A percentile compares a stretch with the other conserved stretches of the same genome.
Evolutionary conservation across 2,113 vertebrate species (phyloP).

Genomic region (Rhizomys pruinosus): DNA sequence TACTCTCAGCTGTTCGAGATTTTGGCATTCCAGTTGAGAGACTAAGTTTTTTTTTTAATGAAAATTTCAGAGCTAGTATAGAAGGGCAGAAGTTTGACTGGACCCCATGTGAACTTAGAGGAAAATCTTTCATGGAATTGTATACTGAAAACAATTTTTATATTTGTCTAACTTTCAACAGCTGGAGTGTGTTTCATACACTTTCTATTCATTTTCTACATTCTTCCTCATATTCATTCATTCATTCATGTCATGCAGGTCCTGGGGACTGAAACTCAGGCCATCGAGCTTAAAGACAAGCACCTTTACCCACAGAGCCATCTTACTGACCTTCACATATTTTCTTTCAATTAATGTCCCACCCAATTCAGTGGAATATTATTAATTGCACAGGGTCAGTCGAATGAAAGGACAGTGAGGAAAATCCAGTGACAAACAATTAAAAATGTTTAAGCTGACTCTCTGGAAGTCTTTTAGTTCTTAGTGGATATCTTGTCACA

Average conservation of each 20-base stretch:
- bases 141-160: background rate
- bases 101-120: background rate
- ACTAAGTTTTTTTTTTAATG: background rate
- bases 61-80: background rate
- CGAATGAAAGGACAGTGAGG: background rate
- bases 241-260: background rate
- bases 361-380: background rate
- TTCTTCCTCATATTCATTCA: background rate
- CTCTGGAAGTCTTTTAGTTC: slow-evolving; percentile 20
- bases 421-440: background rate
- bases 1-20: slow-evolving; percentile 20
- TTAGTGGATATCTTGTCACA: background rate
- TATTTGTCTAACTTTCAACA: slow-evolving; percentile 20
- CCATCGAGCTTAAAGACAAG: background rate
- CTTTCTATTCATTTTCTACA: background rate
- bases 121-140: slow-evolving; percentile 27
- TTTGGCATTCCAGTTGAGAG: background rate
- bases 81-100: background rate
- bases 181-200: background rate
- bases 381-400: background rate
- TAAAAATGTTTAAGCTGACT: background rate
- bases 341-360: background rate
- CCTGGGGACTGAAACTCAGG: background rate
- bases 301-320: too few relatives aligned
- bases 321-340: too few relatives aligned